Conservation (phyloP, 2,888 invertebrate genomes). For the Caradrina kadenii region DNA sequence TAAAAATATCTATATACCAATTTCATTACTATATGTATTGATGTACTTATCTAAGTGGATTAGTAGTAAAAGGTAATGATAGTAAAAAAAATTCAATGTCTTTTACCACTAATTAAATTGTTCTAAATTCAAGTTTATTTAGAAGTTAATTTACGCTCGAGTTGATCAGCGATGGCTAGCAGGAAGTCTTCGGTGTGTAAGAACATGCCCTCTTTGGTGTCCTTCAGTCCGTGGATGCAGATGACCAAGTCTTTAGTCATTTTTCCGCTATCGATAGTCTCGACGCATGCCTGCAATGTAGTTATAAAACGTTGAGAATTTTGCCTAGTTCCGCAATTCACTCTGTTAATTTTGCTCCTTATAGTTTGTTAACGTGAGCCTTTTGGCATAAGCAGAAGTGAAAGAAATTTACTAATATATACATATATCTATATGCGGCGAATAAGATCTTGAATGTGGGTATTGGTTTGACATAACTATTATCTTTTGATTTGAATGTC, state of each 20-base stretch:
- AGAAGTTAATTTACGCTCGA: slow-evolving; percentile 88
- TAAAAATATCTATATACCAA: slow-evolving; percentile 30
- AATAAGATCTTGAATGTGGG: too few species aligned
- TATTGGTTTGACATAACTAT: not conserved
- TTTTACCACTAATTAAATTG: slow-evolving; percentile 27
- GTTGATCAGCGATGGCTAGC: slow-evolving; percentile 94
- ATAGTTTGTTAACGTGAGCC: not conserved
- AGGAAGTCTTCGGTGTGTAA: slow-evolving; percentile 96
- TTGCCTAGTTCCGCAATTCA: not conserved
- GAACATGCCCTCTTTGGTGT: slow-evolving; percentile 95
- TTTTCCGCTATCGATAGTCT: slow-evolving; percentile 95
- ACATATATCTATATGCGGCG: too few species aligned
- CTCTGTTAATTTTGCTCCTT: not conserved
- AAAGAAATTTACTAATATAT: too few species aligned
- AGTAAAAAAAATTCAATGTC: slow-evolving; percentile 8
- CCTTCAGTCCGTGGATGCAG: slow-evolving; percentile 95
- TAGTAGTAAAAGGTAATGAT: slow-evolving; percentile 28
- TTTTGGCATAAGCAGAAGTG: not conserved
- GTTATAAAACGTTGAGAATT: slow-evolving; percentile 3
- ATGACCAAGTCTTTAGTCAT: slow-evolving; percentile 97
- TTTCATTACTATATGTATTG: slow-evolving; percentile 11
- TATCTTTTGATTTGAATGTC: not conserved
- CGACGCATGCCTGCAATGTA: slow-evolving; percentile 92
- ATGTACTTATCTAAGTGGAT: slow-evolving; percentile 34
- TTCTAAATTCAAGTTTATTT: slow-evolving; percentile 68